Base-by-base conservation (phyloP, 2,888 invertebrate species). In the Auanema freiburgensis region DNA sequence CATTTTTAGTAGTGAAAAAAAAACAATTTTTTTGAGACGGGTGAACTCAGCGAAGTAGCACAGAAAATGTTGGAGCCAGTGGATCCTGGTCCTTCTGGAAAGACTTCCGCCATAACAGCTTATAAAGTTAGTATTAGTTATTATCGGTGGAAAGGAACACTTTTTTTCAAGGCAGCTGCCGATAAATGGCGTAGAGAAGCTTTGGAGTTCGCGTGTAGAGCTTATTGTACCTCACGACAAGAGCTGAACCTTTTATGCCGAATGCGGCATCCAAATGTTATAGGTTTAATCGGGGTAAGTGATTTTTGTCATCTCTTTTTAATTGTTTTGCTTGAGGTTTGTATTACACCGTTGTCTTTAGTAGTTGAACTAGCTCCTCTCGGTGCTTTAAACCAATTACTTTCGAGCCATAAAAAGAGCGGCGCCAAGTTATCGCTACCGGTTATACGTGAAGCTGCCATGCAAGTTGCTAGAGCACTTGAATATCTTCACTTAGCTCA, bases 11-110 rank as follows among this genome's bases (percentile, higher is more conserved):
- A 50, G 18, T n/a, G 11, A 18, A 50, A 18, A 18, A 50, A 10
- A 11, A 41, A 10, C 10, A 54, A 11, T 25, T 12, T 40, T 46
- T 25, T 55, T 25, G 63, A 65, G 53, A 71, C 64, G 42, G 74
- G 74, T 24, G 74, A 74, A 23, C 57, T 74, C 1, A 63, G 59
- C 23, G 89, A 90, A 64, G 91, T 95, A 1, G 96, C 97, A 0
- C 90, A 96, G 87, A 97, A 97, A 86, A 93, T 95, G 89, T 85
- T 96, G 63, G 94, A 95, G 84, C 95, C 96, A 0, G 92, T 93
- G 12, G 91, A 92, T 65, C 93, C 94, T 1, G 92, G 90, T 1
- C 86, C 88, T 1, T 89, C 89, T 75, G 89, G 90, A 0, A 86
- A 88, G 56, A 88, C 88, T 59, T 89, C 89, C 0, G 90, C 90